phyloP scores from a whole-genome alignment of 37 sponge, comb jelly and placozoan species.

The Crambe crambe region DNA sequence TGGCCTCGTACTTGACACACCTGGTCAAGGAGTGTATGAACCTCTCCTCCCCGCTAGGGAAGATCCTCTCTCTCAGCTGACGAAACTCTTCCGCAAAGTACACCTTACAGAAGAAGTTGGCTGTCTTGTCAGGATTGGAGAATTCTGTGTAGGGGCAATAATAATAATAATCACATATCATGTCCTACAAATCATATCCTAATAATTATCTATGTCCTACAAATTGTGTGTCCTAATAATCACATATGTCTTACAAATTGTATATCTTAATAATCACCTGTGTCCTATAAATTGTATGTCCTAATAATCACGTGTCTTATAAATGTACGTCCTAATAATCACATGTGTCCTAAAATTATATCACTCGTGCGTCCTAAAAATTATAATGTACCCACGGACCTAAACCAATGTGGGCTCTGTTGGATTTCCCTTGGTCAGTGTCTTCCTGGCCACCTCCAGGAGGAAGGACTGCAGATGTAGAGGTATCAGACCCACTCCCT shows the following conservation, averaged over 20 bases:
- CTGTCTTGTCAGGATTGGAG: conserved; percentile 49
- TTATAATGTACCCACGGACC: too few species aligned
- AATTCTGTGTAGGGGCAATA: conserved; percentile 47
- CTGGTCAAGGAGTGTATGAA: conserved; percentile 86
- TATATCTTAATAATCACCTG: too few species aligned
- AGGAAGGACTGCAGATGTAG: not conserved
- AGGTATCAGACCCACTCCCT: not conserved
- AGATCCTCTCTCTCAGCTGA: conserved; percentile 71
- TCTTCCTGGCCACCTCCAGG: not conserved
- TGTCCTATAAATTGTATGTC: too few species aligned
- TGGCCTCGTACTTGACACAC: conserved; percentile 90
- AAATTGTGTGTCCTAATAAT: too few species aligned
- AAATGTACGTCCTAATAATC: too few species aligned
- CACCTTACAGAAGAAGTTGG: conserved; percentile 89
- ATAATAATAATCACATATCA: too few species aligned
- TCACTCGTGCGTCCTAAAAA: too few species aligned
- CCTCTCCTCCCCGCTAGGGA: conserved; percentile 91
- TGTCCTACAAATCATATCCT: too few species aligned
- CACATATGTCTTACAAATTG: too few species aligned
- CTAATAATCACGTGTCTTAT: too few species aligned
- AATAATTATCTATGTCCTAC: too few species aligned
- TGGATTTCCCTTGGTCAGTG: not conserved
- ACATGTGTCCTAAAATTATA: too few species aligned
- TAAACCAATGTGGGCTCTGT: conserved; percentile 22
- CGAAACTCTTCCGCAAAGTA: conserved; percentile 96